Percentiles rank a stretch among this genome's conserved stretches.
phyloP scores from a whole-genome alignment of 2,797 vertebrate genomes.

The Sciurus carolinensis region DNA sequence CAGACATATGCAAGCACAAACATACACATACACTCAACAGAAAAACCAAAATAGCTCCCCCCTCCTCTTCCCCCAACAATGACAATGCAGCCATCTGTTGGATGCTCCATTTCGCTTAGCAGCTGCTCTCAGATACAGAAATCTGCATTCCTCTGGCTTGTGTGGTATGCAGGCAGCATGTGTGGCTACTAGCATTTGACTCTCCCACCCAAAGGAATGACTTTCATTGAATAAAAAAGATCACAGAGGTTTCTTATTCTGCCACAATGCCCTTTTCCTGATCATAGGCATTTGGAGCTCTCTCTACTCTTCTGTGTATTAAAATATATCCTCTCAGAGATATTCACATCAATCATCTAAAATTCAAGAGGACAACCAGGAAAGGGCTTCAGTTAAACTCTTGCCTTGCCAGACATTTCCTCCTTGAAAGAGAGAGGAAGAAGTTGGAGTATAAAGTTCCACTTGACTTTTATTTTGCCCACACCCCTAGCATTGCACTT shows the following conservation, averaged over 20 bases:
- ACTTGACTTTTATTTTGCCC: conserved; percentile 61
- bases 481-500: background rate
- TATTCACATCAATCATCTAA: conserved; percentile 34
- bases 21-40: conserved; percentile 41
- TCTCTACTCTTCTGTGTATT: conserved; percentile 42
- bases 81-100: conserved; percentile 87
- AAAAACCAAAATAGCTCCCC: conserved; percentile 79
- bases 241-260: conserved; percentile 71
- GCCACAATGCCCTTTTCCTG: conserved; percentile 50
- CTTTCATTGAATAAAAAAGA: conserved; percentile 83
- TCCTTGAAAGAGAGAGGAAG: background rate
- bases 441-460: conserved; percentile 25
- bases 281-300: conserved; percentile 52
- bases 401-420: conserved; percentile 35
- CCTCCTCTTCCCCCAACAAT: conserved; percentile 80
- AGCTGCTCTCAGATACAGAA: conserved; percentile 85
- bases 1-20: background rate
- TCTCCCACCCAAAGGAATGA: conserved; percentile 82
- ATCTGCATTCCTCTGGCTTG: conserved; percentile 83
- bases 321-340: conserved; percentile 63
- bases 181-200: conserved; percentile 82
- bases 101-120: conserved; percentile 85
- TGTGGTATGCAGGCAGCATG: conserved; percentile 82
- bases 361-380: conserved; percentile 46
- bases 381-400: conserved; percentile 49